These are phyloP conservation scores for Oscheius myriophilus DNA, from an alignment of 2,888 invertebrate species.

Conservation along the genomic window DNA sequence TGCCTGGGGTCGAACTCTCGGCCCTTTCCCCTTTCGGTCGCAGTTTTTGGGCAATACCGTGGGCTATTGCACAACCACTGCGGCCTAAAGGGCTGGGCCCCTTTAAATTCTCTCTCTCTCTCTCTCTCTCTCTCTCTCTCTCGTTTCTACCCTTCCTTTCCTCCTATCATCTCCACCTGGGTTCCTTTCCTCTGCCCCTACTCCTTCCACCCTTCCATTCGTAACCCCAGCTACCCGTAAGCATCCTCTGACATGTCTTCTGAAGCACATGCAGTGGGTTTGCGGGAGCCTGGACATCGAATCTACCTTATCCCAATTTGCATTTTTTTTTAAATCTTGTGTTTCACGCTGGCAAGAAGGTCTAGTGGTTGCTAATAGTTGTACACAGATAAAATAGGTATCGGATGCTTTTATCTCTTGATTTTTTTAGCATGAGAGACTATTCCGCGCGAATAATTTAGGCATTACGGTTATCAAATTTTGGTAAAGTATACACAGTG, in stretches of 20 bases:
- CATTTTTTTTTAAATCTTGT: not conserved
- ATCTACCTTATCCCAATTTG: not conserved
- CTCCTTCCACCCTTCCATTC: not conserved
- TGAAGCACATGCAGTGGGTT: not conserved
- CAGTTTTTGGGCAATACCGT: conserved; percentile 10
- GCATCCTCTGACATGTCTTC: conserved; percentile 13
- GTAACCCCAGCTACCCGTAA: conserved; percentile 9
- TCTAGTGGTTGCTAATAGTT: too few relatives aligned
- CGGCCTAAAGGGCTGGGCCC: conserved; percentile 2
- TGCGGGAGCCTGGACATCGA: conserved; percentile 8
- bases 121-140: conserved; percentile 5
- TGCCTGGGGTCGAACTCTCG: not conserved
- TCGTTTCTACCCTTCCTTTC: conserved; percentile 5
- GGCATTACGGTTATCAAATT: too few relatives aligned
- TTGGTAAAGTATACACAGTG: too few relatives aligned
- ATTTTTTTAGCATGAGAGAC: too few relatives aligned
- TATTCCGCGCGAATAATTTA: too few relatives aligned
- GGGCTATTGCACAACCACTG: conserved; percentile 18
- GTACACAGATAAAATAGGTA: too few relatives aligned
- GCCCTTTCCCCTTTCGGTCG: not conserved
- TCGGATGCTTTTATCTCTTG: too few relatives aligned
- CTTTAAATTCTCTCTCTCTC: not conserved
- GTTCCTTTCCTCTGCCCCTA: not conserved
- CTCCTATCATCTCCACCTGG: too few relatives aligned
- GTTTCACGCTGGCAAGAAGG: too few relatives aligned